These are phyloP conservation scores for Lepeophtheirus nordmannii DNA, from an alignment of 2,888 invertebrate species.

Conservation along the genomic window DNA sequence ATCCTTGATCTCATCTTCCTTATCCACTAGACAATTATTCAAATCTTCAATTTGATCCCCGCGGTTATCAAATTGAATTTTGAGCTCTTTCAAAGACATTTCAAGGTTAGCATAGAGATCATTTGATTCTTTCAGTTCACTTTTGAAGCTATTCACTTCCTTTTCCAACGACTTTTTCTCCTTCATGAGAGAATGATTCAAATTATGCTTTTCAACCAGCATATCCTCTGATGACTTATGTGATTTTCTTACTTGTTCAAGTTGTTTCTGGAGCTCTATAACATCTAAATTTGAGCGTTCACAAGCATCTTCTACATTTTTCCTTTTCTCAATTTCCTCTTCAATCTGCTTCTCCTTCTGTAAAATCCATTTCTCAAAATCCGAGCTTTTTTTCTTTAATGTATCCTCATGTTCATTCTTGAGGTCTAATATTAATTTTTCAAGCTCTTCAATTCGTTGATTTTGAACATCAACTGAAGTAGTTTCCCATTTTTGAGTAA, in stretches of 20 bases:
- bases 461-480: slow-evolving; percentile 16
- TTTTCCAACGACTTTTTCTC: slow-evolving; percentile 12
- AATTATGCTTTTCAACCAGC: slow-evolving; percentile 13
- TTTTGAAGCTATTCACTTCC: neutral
- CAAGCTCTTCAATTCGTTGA: slow-evolving; percentile 15
- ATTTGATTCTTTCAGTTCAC: neutral
- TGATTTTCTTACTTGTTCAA: slow-evolving; percentile 4
- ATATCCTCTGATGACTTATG: slow-evolving; percentile 5
- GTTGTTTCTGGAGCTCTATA: slow-evolving; percentile 5
- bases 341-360: slow-evolving; percentile 18
- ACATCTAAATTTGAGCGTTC: neutral
- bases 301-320: neutral
- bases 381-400: slow-evolving; percentile 6
- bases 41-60: neutral
- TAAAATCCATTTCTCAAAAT: slow-evolving; percentile 19
- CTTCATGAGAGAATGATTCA: neutral
- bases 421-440: slow-evolving; percentile 2
- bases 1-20: neutral
- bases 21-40: neutral
- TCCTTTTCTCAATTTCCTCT: slow-evolving; percentile 11
- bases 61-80: neutral
- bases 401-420: slow-evolving; percentile 9
- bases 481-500: slow-evolving; percentile 15
- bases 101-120: slow-evolving; percentile 9
- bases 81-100: neutral